A percentile compares a stretch with the other conserved stretches of the same genome.
Conservation (phyloP, 2,113 vertebrate species). For the Vireo altiloquus region DNA sequence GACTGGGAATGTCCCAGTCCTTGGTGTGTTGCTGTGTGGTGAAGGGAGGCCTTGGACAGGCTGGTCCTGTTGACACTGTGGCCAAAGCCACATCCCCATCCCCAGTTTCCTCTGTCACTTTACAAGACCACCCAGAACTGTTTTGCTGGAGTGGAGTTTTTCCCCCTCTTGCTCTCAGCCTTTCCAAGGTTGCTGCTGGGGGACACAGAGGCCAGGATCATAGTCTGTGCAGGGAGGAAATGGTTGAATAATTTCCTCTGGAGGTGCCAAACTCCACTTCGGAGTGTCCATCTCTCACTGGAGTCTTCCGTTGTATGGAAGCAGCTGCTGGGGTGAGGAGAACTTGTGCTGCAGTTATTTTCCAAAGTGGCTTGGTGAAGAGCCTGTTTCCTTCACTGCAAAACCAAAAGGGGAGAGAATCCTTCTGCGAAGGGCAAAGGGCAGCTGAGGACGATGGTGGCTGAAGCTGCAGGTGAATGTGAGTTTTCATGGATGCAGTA, state of each 20-base stretch:
- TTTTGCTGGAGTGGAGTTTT: background rate
- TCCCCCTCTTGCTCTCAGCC: background rate
- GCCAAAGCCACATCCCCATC: rapidly evolving
- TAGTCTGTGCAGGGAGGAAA: background rate
- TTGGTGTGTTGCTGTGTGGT: background rate
- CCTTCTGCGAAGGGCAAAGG: background rate
- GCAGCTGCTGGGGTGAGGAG: background rate
- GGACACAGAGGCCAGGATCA: rapidly evolving
- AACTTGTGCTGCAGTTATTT: background rate
- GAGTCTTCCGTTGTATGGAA: background rate
- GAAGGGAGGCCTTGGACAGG: background rate
- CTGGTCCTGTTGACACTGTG: background rate
- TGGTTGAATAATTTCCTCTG: background rate
- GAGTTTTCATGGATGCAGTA: background rate
- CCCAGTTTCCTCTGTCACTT: background rate
- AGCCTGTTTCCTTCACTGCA: background rate
- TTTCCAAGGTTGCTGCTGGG: background rate
- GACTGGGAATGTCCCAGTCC: background rate
- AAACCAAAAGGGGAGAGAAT: background rate
- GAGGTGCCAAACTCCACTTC: background rate
- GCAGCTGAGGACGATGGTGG: background rate
- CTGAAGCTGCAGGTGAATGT: background rate
- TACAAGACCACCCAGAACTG: background rate
- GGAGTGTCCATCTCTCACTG: background rate
- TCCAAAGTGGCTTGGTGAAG: background rate